phyloP scores from a whole-genome alignment of 2,797 vertebrate species.

The Chiloscyllium punctatum region DNA sequence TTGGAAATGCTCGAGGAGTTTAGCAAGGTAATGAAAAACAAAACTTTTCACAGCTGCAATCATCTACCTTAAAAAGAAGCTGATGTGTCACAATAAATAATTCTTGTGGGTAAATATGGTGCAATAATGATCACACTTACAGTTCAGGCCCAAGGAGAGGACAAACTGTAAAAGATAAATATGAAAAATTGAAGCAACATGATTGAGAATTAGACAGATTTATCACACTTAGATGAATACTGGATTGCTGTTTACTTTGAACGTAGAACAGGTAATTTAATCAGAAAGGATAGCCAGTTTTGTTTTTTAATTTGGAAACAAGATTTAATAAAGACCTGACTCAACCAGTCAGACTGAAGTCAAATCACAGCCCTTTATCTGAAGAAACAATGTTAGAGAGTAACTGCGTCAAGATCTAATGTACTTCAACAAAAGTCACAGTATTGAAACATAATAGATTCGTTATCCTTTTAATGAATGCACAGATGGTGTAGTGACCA shows the following conservation, averaged over 20 bases:
- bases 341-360: too few relatives aligned
- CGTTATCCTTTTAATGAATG: too few relatives aligned
- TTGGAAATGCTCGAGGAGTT: not conserved
- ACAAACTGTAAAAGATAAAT: not conserved
- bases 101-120: not conserved
- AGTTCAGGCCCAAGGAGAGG: not conserved
- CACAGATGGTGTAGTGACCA: too few relatives aligned
- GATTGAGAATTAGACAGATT: not conserved
- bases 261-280: not conserved
- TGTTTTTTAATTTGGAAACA: too few relatives aligned
- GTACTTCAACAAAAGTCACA: too few relatives aligned
- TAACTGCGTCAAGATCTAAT: too few relatives aligned
- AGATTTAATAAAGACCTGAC: too few relatives aligned
- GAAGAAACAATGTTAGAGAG: too few relatives aligned
- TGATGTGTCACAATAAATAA: not conserved
- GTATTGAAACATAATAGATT: too few relatives aligned
- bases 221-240: not conserved
- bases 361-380: too few relatives aligned
- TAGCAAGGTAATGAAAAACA: not conserved
- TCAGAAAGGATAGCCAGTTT: not conserved
- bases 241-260: not conserved
- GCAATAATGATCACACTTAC: not conserved
- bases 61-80: not conserved
- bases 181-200: not conserved
- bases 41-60: not conserved